These are phyloP conservation scores for Cordilura impudica DNA, from an alignment of 2,888 invertebrate species.

Conservation along the genomic window DNA sequence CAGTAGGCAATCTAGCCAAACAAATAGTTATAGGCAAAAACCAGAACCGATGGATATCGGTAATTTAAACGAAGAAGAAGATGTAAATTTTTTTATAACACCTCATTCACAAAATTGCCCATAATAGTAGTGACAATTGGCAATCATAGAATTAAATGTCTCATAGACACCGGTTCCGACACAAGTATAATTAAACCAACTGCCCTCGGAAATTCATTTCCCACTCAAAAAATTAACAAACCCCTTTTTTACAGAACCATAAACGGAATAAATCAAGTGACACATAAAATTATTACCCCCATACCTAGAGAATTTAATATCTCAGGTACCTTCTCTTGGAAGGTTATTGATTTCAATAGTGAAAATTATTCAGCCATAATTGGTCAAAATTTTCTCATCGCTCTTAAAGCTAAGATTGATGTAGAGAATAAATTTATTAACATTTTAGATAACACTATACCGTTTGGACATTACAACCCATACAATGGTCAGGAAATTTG, in stretches of 20 bases:
- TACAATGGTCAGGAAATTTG: slow-evolving; percentile 46
- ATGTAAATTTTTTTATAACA: slow-evolving; percentile 13
- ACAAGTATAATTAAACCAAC: no score
- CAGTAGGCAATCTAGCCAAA: background rate
- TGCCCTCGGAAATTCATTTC: no score
- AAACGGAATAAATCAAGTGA: no score
- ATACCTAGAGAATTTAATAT: slow-evolving; percentile 56
- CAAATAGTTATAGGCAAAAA: background rate
- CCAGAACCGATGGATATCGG: no score
- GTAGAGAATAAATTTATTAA: no score
- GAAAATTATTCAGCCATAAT: slow-evolving; percentile 42
- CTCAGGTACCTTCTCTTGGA: slow-evolving; percentile 46
- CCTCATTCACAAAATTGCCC: slow-evolving; percentile 8
- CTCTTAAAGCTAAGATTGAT: no score
- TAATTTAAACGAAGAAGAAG: slow-evolving; percentile 14
- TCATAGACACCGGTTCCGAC: no score
- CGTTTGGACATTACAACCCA: slow-evolving; percentile 9
- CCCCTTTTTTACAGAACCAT: slow-evolving; percentile 43
- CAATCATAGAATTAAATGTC: no score
- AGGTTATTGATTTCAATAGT: no score
- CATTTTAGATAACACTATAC: slow-evolving; percentile 39
- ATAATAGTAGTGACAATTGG: no score
- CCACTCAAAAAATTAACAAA: slow-evolving; percentile 31
- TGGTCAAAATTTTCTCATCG: slow-evolving; percentile 44
- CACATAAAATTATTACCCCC: slow-evolving; percentile 40